These are phyloP conservation scores for Muscina levida DNA, from an alignment of 2,888 invertebrate genomes.

Conservation along the genomic window DNA sequence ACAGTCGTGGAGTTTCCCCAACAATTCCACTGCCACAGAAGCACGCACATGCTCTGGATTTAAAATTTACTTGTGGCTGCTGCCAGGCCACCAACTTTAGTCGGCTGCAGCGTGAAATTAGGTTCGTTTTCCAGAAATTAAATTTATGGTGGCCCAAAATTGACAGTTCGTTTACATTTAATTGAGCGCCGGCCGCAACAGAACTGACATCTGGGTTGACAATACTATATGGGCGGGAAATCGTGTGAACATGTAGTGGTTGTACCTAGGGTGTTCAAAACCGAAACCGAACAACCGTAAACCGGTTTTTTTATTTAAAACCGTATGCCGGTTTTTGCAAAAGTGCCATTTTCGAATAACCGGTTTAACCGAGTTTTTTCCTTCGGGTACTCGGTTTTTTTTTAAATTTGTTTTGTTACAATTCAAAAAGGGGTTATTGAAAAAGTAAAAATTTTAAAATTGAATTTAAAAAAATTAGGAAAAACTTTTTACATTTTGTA, in stretches of 20 bases:
- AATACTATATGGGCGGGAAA: conserved; percentile 43
- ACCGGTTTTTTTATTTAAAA: no score
- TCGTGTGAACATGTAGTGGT: neutral
- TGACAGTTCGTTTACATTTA: conserved; percentile 64
- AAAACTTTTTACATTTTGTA: no score
- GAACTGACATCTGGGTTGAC: conserved; percentile 68
- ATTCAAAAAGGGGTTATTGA: no score
- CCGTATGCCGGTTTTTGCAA: no score
- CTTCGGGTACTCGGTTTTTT: no score
- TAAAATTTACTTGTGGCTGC: conserved; percentile 62
- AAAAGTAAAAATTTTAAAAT: no score
- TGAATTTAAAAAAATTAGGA: no score
- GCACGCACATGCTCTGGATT: conserved; percentile 66
- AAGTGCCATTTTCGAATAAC: no score
- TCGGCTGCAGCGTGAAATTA: conserved; percentile 17
- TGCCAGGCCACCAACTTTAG: neutral
- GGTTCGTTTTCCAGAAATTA: neutral
- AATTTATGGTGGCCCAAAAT: conserved; percentile 51
- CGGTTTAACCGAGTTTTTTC: no score
- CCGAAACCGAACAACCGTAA: no score
- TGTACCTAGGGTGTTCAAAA: no score
- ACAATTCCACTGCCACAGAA: conserved; percentile 60
- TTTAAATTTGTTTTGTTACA: no score
- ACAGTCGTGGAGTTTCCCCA: conserved; percentile 67
- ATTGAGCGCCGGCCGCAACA: conserved; percentile 64